Evolutionary conservation across 2,888 invertebrate species (phyloP), one percentile per base, ranked within the genome.

Genomic region (Dasysyrphus tricinctus): DNA sequence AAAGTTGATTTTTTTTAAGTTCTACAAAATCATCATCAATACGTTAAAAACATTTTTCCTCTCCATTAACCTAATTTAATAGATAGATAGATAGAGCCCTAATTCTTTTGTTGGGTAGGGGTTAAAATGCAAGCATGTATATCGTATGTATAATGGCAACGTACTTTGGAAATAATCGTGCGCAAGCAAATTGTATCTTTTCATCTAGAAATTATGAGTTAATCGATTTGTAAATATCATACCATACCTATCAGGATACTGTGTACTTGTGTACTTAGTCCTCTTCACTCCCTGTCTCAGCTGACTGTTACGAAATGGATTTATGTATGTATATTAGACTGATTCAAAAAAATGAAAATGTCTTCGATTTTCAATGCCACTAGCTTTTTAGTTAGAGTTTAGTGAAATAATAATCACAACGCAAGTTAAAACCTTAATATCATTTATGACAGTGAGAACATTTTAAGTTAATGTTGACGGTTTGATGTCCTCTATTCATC

Each of bases 131-230:
- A 51, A 24, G 24, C 51, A 2, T 24, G 12, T 24, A 51, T 24
- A 24, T 24, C 24, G 3, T 12, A 12, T 51, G 24, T 51, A 14
- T 14, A 5, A 24, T 24, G 12, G 5, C 2, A 7, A 7, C 11
- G 49, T 24, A 24, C 12, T 51, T 51, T 51, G 24, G 24, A 12
- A 51, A 51, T 2, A 51, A 51, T 51, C 24, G 12, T 5, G 9
- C 24, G 3, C 24, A 51, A 29, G 51, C 12, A 29, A 51, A 51
- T 29, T 51, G 51, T 51, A 24, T 51, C 24, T 24, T 14, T 51
- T 51, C 51, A 51, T 51, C 24, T 51, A 29, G 24, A 29, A 51
- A 24, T 51, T 51, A 51, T 51, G 51, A 51, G 24, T 51, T 51
- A 51, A 51, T 51, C 51, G 51, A 51, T 51, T 51, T 24, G 24